These are phyloP conservation scores for Drosophila putrida DNA, from an alignment of 2,888 invertebrate genomes.

Conservation along the genomic window DNA sequence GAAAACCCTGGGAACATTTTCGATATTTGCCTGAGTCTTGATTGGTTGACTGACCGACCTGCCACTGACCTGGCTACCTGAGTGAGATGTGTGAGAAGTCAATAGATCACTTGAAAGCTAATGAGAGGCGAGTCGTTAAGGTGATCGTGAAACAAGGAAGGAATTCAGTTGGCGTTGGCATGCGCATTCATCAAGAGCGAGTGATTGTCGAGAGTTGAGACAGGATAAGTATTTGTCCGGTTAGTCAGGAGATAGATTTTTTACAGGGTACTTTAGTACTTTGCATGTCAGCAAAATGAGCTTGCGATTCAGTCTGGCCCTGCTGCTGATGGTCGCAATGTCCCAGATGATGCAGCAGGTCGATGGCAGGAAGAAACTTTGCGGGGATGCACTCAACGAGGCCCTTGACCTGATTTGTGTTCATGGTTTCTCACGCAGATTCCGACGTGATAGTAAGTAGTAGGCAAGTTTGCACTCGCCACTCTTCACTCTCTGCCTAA, in stretches of 20 bases:
- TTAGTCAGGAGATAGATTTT: conserved; percentile 22
- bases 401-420: conserved; percentile 70
- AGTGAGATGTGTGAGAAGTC: conserved; percentile 22
- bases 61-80: conserved; percentile 7
- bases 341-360: conserved; percentile 55
- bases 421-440: conserved; percentile 61
- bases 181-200: conserved; percentile 58
- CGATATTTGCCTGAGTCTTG: conserved; percentile 1
- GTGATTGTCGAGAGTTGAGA: conserved; percentile 7
- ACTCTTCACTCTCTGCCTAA: too few species aligned
- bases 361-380: conserved; percentile 60
- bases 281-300: conserved; percentile 59
- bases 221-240: conserved; percentile 28
- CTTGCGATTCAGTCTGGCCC: conserved; percentile 48
- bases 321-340: conserved; percentile 61
- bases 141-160: background rate
- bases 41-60: conserved; percentile 28
- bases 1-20: conserved; percentile 24
- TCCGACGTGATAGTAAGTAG: conserved; percentile 75
- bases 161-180: conserved; percentile 67
- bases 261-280: background rate
- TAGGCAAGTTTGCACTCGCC: conserved; percentile 6
- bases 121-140: conserved; percentile 52
- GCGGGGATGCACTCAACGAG: conserved; percentile 68
- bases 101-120: conserved; percentile 42